Base-by-base conservation (phyloP, 2,888 invertebrate species). In the Phyllotreta cruciferae region DNA sequence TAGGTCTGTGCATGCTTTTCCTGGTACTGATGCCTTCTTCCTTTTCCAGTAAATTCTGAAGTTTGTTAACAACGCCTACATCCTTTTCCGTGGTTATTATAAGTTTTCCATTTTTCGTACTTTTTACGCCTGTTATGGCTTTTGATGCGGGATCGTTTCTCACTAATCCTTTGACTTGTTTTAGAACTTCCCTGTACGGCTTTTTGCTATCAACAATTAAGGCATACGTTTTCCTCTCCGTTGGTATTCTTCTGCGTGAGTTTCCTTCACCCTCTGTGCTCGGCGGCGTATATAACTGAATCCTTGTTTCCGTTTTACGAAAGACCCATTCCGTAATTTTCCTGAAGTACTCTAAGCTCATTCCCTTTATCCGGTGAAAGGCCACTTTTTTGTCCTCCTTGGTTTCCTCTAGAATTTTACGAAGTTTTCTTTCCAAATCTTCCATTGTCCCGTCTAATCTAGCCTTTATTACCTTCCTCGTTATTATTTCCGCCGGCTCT, bases 381-480 rank as follows among this genome's bases (percentile, higher is more conserved):
- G 36, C 24, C 14, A 60, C 10, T 11, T 9, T 50, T 9, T 6
- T 9, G 14, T 14, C 52, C 0, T 13, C 13, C 9, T 39, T 3
- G 9, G 60, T 45, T n/a, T 61, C 41, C 6, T 9, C 4, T 34
- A 35, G 11, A 8, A 54, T 35, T 6, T 1, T 3, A 8, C 7
- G 24, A 6, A 61, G 10, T 39, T 54, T 61, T 10, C 11, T 5
- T 47, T 47, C 45, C 9, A 54, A 7, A n/a, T 45, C 45, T 8
- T 4, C n/a, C 3, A 24, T 6, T 8, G 55, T 54, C 7, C 45
- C 55, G 10, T 61, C 47, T 5, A 36, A 5, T 14, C 10, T 36
- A 53, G 42, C 37, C 47, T 54, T 61, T 10, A 61, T 7, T 10
- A 47, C 42, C 36, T 55, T 54, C n/a, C 39, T 42, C 1, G 36